phyloP scores from a whole-genome alignment of 2,113 vertebrate genomes.

The Ptilonorhynchus violaceus region DNA sequence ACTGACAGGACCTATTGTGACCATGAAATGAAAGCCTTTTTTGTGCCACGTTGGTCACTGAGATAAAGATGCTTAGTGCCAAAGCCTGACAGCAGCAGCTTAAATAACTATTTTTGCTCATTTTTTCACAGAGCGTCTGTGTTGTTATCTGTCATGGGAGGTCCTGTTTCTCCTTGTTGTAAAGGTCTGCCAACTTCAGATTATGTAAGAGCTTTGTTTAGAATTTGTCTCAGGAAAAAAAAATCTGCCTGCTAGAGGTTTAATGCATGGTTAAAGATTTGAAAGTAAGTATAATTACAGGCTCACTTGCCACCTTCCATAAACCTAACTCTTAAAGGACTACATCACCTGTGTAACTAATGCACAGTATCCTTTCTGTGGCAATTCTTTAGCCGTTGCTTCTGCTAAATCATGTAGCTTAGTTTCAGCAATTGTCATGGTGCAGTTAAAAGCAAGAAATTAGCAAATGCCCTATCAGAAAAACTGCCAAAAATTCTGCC shows the following conservation, averaged over 20 bases:
- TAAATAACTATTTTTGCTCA: background rate
- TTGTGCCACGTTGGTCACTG: accelerated
- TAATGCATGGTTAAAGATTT: background rate
- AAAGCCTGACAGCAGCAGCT: background rate
- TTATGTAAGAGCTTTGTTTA: background rate
- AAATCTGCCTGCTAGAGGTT: background rate
- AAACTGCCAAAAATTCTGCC: background rate
- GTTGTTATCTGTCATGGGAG: background rate
- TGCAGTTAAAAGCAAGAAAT: background rate
- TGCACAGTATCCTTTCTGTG: background rate
- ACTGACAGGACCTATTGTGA: background rate
- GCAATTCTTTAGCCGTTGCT: background rate
- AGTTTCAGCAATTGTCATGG: background rate
- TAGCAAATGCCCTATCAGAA: background rate
- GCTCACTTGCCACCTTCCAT: background rate
- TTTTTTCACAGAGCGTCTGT: background rate
- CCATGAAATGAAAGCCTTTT: background rate
- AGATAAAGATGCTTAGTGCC: background rate
- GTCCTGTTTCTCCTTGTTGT: background rate
- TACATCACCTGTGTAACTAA: background rate
- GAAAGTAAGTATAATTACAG: background rate
- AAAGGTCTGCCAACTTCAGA: background rate
- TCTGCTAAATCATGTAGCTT: background rate
- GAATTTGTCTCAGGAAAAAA: background rate
- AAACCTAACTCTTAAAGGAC: background rate